Percentiles rank a stretch among this genome's conserved stretches.
Conservation (phyloP, 2,113 vertebrate genomes). For the Siniperca chuatsi region DNA sequence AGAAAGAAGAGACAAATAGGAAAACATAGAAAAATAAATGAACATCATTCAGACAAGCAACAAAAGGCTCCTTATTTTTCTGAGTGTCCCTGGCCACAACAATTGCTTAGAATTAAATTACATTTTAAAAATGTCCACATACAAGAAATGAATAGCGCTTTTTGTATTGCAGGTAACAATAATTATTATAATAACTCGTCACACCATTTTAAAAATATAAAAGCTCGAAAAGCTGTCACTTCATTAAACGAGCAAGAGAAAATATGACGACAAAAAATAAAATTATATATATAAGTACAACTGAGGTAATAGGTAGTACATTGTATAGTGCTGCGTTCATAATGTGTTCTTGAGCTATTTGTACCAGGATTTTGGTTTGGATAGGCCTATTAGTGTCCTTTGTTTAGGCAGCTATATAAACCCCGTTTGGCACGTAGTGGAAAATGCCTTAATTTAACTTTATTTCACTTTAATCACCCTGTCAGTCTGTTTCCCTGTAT, state of each 20-base stretch:
- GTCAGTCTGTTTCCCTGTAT: constrained; percentile 50
- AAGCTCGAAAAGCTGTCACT: constrained; percentile 74
- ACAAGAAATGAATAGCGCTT: constrained; percentile 70
- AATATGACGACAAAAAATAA: constrained; percentile 47
- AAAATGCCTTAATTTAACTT: constrained; percentile 12
- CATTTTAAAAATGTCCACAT: constrained; percentile 48
- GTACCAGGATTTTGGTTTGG: constrained; percentile 75
- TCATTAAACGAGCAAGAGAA: constrained; percentile 74
- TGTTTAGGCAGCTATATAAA: constrained; percentile 58
- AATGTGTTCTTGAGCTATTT: constrained; percentile 65
- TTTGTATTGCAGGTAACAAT: constrained; percentile 63
- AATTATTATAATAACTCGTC: constrained; percentile 61
- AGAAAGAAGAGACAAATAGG: constrained; percentile 8
- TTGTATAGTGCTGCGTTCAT: constrained; percentile 80
- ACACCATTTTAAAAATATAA: constrained; percentile 75
- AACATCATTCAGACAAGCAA: constrained; percentile 76
- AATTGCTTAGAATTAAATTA: constrained; percentile 77
- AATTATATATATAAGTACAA: constrained; percentile 67
- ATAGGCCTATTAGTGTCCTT: constrained; percentile 48
- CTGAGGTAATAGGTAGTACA: constrained; percentile 83
- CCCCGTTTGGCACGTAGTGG: constrained; percentile 38
- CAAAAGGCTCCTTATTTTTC: constrained; percentile 67
- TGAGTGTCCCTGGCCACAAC: constrained; percentile 66
- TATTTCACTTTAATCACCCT: constrained; percentile 13
- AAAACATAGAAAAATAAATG: constrained; percentile 58